Evolutionary conservation across 1,140 invertebrate species (phyloP), one percentile per base, ranked within the genome.

Genomic region (Dysdera silvatica): DNA sequence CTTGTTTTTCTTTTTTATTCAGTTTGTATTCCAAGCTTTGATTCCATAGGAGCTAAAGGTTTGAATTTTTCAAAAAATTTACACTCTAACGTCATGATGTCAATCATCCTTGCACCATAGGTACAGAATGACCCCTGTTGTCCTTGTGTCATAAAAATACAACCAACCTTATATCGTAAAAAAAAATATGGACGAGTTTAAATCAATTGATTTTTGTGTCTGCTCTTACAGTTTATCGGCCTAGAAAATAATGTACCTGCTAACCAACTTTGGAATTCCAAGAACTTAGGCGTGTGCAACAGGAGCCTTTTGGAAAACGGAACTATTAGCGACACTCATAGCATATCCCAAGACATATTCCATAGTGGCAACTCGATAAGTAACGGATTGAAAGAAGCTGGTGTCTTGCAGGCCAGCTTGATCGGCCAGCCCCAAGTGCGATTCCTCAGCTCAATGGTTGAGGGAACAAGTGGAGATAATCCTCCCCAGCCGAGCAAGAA

Each of bases 341-440:
- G 37, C 26, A 58, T 45, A 16, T 52, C 48, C 28, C 55, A 51
- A 48, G 54, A 65, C 47, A 59, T 57, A 20, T 65, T 52, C 43
- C 51, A 47, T 33, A 52, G 47, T n/a, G 59, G 53, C 47, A 48
- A 48, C 33, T 31, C 62, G 26, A 65, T 65, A 53, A 65, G 54
- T 24, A 65, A 65, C 47, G 62, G 62, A 51, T 48, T 65, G 4
- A 65, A 65, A 31, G 62, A 65, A 7, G 49, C 54, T n/a, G 55
- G 54, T n/a, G 49, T 55, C 20, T 24, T 65, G 31, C 62, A 65
- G 33, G 54, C 62, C n/a, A 58, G 62, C 28, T 55, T 65, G 28
- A 65, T 65, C 35, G 62, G 62, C 31, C 62, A 65, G 45, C 62
- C 62, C 31, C 62, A 65, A 58, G 62, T 65, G 55, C 47, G 54